Percentiles rank a stretch among this genome's conserved stretches.
phyloP scores from a whole-genome alignment of 2,888 invertebrate species.

The Callimorpha dominula region DNA sequence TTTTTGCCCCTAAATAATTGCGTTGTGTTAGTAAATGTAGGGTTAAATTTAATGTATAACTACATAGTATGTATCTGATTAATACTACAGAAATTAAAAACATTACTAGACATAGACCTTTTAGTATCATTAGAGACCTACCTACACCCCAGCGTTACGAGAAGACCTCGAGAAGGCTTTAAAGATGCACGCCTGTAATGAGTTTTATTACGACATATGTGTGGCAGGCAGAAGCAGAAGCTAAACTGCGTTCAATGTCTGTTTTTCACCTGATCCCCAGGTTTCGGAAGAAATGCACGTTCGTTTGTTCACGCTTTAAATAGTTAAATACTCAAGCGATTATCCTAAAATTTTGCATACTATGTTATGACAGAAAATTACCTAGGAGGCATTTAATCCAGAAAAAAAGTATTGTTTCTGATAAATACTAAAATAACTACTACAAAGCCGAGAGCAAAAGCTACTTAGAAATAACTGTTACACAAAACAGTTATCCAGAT shows the following conservation, averaged over 20 bases:
- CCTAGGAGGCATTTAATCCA: too few species aligned
- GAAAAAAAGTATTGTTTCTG: too few species aligned
- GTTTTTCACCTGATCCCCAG: conserved; percentile 51
- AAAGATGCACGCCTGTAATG: conserved; percentile 40
- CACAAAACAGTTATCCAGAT: not conserved
- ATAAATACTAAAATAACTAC: too few species aligned
- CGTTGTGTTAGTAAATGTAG: too few species aligned
- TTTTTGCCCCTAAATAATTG: too few species aligned
- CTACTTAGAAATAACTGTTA: not conserved
- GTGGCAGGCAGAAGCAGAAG: conserved; percentile 47
- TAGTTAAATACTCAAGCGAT: not conserved
- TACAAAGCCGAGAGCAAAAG: too few species aligned
- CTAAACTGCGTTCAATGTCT: conserved; percentile 63
- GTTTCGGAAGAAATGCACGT: conserved; percentile 19
- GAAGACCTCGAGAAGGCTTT: conserved; percentile 32
- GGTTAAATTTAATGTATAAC: too few species aligned
- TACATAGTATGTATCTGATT: too few species aligned
- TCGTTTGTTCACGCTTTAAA: not conserved
- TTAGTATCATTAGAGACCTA: not conserved
- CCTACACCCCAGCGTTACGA: conserved; percentile 6
- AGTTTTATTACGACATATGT: conserved; percentile 67
- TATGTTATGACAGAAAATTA: too few species aligned
- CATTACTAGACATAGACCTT: too few species aligned
- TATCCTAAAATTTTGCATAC: not conserved
- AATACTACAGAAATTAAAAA: too few species aligned